phyloP scores from a whole-genome alignment of 2,888 invertebrate species.

The Auanema sp. region DNA sequence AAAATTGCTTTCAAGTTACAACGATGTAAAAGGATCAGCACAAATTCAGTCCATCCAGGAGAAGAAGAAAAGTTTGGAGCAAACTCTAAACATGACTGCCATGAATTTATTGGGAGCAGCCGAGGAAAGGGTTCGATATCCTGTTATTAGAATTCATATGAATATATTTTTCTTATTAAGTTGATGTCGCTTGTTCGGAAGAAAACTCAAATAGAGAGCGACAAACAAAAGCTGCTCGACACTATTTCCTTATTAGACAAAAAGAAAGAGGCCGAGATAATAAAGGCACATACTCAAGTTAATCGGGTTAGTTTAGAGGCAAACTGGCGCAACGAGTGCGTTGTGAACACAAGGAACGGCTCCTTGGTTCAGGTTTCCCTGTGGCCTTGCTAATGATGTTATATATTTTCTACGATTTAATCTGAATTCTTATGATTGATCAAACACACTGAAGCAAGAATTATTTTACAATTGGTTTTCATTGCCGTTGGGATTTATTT shows the following conservation, averaged over 20 bases:
- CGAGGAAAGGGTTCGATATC: slow-evolving; percentile 69
- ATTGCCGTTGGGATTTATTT: neutral
- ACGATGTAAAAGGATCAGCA: slow-evolving; percentile 19
- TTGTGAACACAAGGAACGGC: neutral
- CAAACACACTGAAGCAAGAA: slow-evolving; percentile 11
- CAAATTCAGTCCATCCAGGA: slow-evolving; percentile 22
- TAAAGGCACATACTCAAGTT: slow-evolving; percentile 80
- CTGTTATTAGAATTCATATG: slow-evolving; percentile 67
- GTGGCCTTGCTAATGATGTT: slow-evolving; percentile 9
- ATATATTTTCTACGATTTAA: slow-evolving; percentile 17
- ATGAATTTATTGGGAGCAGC: slow-evolving; percentile 32
- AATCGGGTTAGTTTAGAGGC: slow-evolving; percentile 70
- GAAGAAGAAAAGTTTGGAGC: slow-evolving; percentile 73
- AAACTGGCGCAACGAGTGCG: neutral
- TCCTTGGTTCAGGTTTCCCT: neutral
- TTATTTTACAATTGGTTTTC: slow-evolving; percentile 4
- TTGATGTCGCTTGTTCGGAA: slow-evolving; percentile 76
- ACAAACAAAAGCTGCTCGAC: slow-evolving; percentile 76
- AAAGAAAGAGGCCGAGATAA: slow-evolving; percentile 82
- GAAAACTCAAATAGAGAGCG: slow-evolving; percentile 76
- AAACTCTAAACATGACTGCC: slow-evolving; percentile 69
- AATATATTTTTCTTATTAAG: slow-evolving; percentile 64
- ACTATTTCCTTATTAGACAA: slow-evolving; percentile 86
- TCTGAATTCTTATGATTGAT: neutral
- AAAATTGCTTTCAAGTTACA: neutral